Evolutionary conservation across 2,797 vertebrate species (phyloP).

Genomic region (Galaxias olidus): DNA sequence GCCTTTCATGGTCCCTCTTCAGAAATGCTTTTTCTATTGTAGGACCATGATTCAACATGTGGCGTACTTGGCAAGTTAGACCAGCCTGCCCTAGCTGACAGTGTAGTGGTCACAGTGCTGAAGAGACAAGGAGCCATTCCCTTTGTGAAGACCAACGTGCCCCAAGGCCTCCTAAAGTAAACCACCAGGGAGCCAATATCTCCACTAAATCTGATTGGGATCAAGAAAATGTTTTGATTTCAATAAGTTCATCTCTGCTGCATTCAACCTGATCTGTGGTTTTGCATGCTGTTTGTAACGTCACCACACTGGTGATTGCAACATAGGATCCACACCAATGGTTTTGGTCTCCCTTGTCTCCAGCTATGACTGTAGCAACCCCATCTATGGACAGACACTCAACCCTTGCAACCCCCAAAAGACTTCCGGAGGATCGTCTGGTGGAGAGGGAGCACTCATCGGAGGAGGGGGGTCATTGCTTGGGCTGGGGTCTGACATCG

Average conservation of each 20-base stretch:
- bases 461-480: slow-evolving; percentile 80
- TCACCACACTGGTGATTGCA: background rate
- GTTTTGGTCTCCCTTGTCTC: background rate
- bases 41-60: slow-evolving; percentile 80
- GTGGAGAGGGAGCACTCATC: slow-evolving; percentile 81
- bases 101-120: slow-evolving; percentile 86
- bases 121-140: slow-evolving; percentile 92
- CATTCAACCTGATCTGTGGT: background rate
- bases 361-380: slow-evolving; percentile 90
- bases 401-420: slow-evolving; percentile 84
- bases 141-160: slow-evolving; percentile 90
- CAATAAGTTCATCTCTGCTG: no score
- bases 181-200: background rate
- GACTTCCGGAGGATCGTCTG: slow-evolving; percentile 84
- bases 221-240: no score
- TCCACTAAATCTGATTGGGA: background rate
- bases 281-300: background rate
- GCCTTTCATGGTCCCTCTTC: background rate
- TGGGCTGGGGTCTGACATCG: slow-evolving; percentile 74
- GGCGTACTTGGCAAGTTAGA: slow-evolving; percentile 79
- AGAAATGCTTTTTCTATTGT: background rate
- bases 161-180: slow-evolving; percentile 86
- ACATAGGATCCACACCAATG: background rate
- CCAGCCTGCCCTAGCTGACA: slow-evolving; percentile 69
- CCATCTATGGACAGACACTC: slow-evolving; percentile 82